Evolutionary conservation across 2,113 vertebrate species (phyloP), one percentile per base, ranked within the genome.

Genomic region (Atherinomorus stipes): DNA sequence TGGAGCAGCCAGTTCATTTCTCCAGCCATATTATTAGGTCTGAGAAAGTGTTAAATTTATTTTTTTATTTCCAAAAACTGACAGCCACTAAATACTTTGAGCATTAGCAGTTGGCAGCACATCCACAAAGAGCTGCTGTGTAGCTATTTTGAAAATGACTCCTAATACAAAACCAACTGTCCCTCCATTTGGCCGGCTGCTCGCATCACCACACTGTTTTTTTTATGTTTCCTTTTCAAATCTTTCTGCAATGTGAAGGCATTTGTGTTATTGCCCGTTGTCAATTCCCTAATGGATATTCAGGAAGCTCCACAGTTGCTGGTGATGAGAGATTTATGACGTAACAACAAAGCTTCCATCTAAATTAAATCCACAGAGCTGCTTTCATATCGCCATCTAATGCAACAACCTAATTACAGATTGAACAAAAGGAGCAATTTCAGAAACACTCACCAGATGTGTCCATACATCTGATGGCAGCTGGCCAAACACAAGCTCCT

Each of bases 371-470:
- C n/a, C 16, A 19, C 53, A 51, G n/a, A 26, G n/a, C 50, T 7
- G 13, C 52, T 53, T 22, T 64, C 7, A 51, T 61, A 49, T 74
- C 45, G 8, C 11, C 49, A 0, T 37, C 47, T 28, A 21, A 23
- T 56, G 60, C 25, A 63, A 13, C 57, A 38, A 6, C 28, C 50
- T 40, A 1, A 61, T 61, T 57, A 65, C 18, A 60, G 38, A 9
- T 23, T 1, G 23, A 37, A 59, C 31, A 69, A 53, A 76, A 64
- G 15, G 18, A 42, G 15, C 13, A 1, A 73, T 25, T 37, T 47
- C 42, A 64, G 15, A 66, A 38, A 19, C 6, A 31, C 45, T 51
- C 28, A 26, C 34, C 76, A 84, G 72, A 85, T 87, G 76, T 67
- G 54, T 50, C 22, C 9, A 13, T 26, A 2, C 59, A 51, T 26